Percentiles rank a stretch among this genome's conserved stretches.
Conservation (phyloP, 2,113 vertebrate species). For the Hassar affinis region DNA sequence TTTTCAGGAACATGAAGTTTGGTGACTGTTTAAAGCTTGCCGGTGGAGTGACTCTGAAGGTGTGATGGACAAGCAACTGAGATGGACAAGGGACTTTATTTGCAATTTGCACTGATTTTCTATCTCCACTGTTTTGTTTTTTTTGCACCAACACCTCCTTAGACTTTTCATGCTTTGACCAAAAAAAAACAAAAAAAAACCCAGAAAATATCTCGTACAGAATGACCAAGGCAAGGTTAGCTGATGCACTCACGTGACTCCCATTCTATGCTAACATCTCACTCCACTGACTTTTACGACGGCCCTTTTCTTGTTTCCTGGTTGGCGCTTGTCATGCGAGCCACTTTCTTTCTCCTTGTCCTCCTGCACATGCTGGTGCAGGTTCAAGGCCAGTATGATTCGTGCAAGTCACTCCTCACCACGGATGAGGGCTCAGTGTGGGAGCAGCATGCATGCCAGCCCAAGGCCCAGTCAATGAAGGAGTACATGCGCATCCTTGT, state of each 20-base stretch:
- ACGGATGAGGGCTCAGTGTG: conserved; percentile 91
- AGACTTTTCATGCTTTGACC: neutral
- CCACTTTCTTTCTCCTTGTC: conserved; percentile 64
- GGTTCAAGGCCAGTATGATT: conserved; percentile 88
- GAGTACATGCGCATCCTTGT: conserved; percentile 88
- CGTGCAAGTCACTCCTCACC: conserved; percentile 96
- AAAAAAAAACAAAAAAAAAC: neutral
- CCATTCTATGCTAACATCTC: conserved; percentile 77
- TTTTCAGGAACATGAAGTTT: conserved; percentile 19
- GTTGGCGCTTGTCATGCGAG: conserved; percentile 80
- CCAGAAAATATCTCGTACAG: conserved; percentile 1
- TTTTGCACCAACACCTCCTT: neutral
- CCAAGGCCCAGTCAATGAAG: conserved; percentile 86
- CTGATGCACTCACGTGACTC: conserved; percentile 60
- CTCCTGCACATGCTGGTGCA: conserved; percentile 80
- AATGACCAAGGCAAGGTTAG: conserved; percentile 48
- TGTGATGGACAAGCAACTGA: conserved; percentile 2
- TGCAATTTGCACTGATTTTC: neutral
- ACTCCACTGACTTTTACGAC: conserved; percentile 68
- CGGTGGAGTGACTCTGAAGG: neutral
- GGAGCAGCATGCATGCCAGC: conserved; percentile 97
- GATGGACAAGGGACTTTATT: conserved; percentile 5
- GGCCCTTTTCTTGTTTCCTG: conserved; percentile 68
- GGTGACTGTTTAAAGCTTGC: neutral
- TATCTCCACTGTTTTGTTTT: neutral